A percentile compares a stretch with the other conserved stretches of the same genome.
These are phyloP conservation scores for Cromileptes altivelis DNA, from an alignment of 2,113 vertebrate species.

Conservation along the genomic window DNA sequence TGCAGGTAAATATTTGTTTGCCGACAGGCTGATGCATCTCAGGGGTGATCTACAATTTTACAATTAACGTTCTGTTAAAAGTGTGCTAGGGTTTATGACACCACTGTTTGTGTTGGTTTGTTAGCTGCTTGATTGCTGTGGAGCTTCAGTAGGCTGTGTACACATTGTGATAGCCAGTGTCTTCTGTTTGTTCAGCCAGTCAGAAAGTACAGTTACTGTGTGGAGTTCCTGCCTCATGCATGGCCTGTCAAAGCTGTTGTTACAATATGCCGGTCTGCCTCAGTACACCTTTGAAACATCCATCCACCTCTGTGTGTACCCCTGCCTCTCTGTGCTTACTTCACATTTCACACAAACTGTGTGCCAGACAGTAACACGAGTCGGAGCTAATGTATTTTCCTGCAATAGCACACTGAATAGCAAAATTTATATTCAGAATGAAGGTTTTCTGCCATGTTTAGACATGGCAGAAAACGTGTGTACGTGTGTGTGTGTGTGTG, in stretches of 20 bases:
- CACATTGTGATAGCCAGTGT: neutral
- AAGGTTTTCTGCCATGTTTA: neutral
- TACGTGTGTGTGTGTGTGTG: neutral
- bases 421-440: neutral
- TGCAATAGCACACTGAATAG: neutral
- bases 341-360: neutral
- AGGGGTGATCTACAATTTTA: neutral
- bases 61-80: neutral
- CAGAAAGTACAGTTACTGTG: neutral
- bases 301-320: neutral
- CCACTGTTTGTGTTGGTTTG: neutral
- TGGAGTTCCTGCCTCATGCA: neutral
- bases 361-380: neutral
- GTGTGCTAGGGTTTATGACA: neutral
- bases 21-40: neutral
- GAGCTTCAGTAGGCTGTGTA: neutral
- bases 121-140: neutral
- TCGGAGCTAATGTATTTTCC: neutral
- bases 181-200: neutral
- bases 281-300: neutral
- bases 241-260: slow-evolving; percentile 28
- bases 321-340: neutral
- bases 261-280: slow-evolving; percentile 2
- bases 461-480: neutral
- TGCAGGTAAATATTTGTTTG: neutral